Evolutionary conservation across 2,888 invertebrate genomes (phyloP), one percentile per base, ranked within the genome.

Genomic region (Pherbina coryleti): DNA sequence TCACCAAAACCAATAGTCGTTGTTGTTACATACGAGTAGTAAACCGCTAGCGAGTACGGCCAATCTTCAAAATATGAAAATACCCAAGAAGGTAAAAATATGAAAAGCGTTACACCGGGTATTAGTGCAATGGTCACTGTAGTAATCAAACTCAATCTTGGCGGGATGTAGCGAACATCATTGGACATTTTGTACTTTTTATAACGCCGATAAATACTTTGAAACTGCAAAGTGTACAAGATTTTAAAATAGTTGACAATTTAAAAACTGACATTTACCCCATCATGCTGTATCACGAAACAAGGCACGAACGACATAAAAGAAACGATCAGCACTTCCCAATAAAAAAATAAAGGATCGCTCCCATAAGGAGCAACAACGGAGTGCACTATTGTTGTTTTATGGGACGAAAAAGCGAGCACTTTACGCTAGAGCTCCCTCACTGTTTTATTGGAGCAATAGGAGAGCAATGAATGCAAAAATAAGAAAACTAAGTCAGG

Each of bases 1-100:
- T 97, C 97, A n/a, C 97, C 97, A 88, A 97, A 97, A 55, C 97
- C 97, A 81, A 97, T 97, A 4, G 96, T 96, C 3, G 96, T 95
- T 14, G 96, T 91, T 0, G 96, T 96, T 17, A 96, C 95, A 86
- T 96, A 97, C 25, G 96, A 94, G 86, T 95, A 97, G 88, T 97
- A 97, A 60, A 97, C 92, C 0, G 96, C 93, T 60, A 96, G 93
- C 9, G 95, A 93, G 86, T 95, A 97, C 9, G 93, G 92, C 97
- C 97, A 97, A 1, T 92, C 93, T 90, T 97, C 97, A 84, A 96
- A 95, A 74, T 95, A 92, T 22, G 95, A 93, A 85, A 97, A 96
- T 53, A 97, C 92, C 81, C 95, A 94, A 0, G 97, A 94, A 0
- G 97, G 97, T 62, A 97, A 89, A 84, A 97, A 93, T 77, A 97